Evolutionary conservation across 2,113 vertebrate species (phyloP), one percentile per base, ranked within the genome.

Genomic region (Phaetusa simplex): DNA sequence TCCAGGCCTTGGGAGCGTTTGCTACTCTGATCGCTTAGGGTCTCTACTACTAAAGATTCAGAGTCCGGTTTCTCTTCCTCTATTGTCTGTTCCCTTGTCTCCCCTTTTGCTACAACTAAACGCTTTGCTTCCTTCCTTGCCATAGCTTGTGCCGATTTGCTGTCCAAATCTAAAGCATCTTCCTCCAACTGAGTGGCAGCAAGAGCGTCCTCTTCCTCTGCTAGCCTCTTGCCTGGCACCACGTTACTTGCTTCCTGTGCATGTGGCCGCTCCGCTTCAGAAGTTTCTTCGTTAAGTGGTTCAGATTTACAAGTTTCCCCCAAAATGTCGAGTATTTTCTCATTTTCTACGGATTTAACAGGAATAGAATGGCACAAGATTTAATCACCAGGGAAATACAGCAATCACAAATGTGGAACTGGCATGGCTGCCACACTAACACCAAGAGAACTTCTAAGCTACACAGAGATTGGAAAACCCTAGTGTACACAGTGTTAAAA

Each of bases 281-380:
- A 80, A 96, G 76, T 96, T 93, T 99, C 99, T 99, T 99, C 99
- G 97, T 99, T 99, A 99, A 99, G 99, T 95, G 98, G 98, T 98
- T 99, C 99, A 99, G 99, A 99, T 98, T 99, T 99, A 99, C 99
- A 99, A 99, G 99, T 99, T 99, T 98, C 98, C 98, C 98, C 98
- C 98, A 98, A 98, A 98, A 98, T 98, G 97, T 99, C 99, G 98
- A 99, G 99, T 99, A 99, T 99, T 99, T 99, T 99, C 98, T 99
- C 99, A 99, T 99, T 99, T 99, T 99, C 99, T 99, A 99, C 99
- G 99, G 99, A 99, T 99, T 99, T 99, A 99, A 99, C 99, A 99
- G 99, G 99, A 99, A 99, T 99, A 99, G 99, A 99, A 99, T 99
- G 99, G 99, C 99, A 99, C 99, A 99, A 98, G 99, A 98, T 99